Percentiles rank a stretch among this genome's conserved stretches.
These are phyloP conservation scores for Bombus soroeensis DNA, from an alignment of 1,140 invertebrate species.

Conservation along the genomic window DNA sequence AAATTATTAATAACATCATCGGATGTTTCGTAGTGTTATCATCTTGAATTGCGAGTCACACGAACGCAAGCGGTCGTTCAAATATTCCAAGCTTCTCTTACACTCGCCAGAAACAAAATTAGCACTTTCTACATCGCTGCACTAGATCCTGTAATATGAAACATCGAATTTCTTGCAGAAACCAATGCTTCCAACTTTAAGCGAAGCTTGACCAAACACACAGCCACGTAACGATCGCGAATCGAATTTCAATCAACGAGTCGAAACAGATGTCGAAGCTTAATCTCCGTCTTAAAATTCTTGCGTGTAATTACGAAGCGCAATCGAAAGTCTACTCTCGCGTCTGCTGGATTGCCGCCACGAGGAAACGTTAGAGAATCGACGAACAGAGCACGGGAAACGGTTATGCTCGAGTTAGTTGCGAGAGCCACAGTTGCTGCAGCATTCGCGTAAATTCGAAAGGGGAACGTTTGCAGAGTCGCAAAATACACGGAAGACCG, in stretches of 20 bases:
- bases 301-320: neutral
- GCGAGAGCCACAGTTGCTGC: neutral
- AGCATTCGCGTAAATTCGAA: conserved; percentile 10
- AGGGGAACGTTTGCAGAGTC: conserved; percentile 5
- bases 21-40: too few species aligned
- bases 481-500: conserved; percentile 11
- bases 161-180: too few species aligned
- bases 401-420: neutral
- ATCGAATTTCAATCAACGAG: neutral
- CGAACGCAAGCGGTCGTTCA: too few species aligned
- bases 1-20: too few species aligned
- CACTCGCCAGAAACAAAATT: too few species aligned
- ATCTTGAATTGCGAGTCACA: too few species aligned
- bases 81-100: too few species aligned
- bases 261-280: neutral
- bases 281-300: neutral
- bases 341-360: neutral
- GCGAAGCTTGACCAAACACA: too few species aligned
- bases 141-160: too few species aligned
- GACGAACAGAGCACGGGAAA: neutral
- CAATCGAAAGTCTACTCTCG: neutral
- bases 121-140: too few species aligned
- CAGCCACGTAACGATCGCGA: too few species aligned
- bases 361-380: neutral
- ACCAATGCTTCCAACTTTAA: too few species aligned